Conservation (phyloP, 2,113 vertebrate genomes). For the Polypterus bichir region DNA sequence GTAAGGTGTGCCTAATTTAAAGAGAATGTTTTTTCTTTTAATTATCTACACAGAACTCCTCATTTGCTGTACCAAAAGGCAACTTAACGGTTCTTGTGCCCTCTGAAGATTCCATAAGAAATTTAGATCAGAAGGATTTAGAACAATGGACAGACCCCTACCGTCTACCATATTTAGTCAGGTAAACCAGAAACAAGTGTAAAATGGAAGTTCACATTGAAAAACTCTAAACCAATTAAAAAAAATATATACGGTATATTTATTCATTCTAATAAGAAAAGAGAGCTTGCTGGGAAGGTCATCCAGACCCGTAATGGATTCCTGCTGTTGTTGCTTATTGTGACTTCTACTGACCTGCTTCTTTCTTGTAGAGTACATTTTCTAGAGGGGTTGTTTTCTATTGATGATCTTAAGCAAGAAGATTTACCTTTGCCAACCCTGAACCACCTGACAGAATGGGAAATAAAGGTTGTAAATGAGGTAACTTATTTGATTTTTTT, state of each 20-base stretch:
- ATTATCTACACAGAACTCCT: conserved; percentile 33
- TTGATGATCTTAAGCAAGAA: conserved; percentile 52
- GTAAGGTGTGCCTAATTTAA: too few species aligned
- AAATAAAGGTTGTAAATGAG: conserved; percentile 46
- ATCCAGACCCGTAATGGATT: too few species aligned
- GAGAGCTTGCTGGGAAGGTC: too few species aligned
- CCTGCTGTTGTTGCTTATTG: neutral
- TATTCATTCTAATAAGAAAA: too few species aligned
- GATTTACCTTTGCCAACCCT: conserved; percentile 54
- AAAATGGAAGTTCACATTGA: too few species aligned
- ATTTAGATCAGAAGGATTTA: conserved; percentile 33
- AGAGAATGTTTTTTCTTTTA: too few species aligned
- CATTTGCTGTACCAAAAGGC: conserved; percentile 40
- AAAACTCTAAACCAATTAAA: too few species aligned
- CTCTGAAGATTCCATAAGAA: conserved; percentile 39
- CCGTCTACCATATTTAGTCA: conserved; percentile 53
- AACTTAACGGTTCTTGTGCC: conserved; percentile 71
- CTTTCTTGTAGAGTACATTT: conserved; percentile 60
- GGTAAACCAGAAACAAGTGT: too few species aligned
- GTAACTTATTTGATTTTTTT: too few species aligned
- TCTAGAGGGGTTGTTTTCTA: conserved; percentile 53
- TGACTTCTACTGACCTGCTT: conserved; percentile 1
- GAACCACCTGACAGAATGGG: conserved; percentile 52
- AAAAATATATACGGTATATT: too few species aligned
- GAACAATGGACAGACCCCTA: conserved; percentile 57